Evolutionary conservation across 2,888 invertebrate genomes (phyloP).

Genomic region (Parnassius glacialis): DNA sequence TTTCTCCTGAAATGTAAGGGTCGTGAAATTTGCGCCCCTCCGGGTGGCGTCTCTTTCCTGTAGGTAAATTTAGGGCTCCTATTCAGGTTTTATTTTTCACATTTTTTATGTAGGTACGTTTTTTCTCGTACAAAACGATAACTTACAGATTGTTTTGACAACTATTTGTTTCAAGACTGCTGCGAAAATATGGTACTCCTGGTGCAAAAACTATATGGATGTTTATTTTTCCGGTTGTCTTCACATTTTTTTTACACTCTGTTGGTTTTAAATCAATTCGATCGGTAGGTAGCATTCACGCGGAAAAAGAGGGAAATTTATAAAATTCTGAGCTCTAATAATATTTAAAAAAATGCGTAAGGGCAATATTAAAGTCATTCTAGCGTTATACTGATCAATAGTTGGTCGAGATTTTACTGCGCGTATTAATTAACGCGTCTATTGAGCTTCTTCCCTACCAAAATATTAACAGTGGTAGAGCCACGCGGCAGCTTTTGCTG

Average conservation of each 20-base stretch:
- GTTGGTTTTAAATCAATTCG: not conserved
- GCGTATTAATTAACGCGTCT: conserved; percentile 16
- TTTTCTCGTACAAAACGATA: too few species aligned
- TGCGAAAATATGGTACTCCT: too few species aligned
- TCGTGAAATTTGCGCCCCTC: conserved; percentile 20
- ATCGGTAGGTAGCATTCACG: conserved; percentile 6
- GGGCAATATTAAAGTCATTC: conserved; percentile 2
- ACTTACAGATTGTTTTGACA: too few species aligned
- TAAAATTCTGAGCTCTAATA: not conserved
- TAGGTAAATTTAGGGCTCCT: conserved; percentile 17
- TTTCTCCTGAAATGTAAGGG: conserved; percentile 20
- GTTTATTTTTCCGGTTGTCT: not conserved
- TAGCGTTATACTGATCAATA: conserved; percentile 11
- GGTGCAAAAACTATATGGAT: not conserved
- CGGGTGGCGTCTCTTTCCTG: conserved; percentile 14
- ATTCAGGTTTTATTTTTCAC: not conserved
- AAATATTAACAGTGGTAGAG: too few species aligned
- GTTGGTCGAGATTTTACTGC: conserved; percentile 3
- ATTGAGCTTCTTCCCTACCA: conserved; percentile 9
- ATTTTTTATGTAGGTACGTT: too few species aligned
- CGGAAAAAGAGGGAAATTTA: conserved; percentile 5
- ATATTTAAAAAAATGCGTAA: conserved; percentile 9
- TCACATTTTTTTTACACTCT: not conserved
- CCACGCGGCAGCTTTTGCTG: too few species aligned
- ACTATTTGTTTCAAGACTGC: too few species aligned